Evolutionary conservation across 2,888 invertebrate species (phyloP).

Genomic region (Itoplectis maculator): DNA sequence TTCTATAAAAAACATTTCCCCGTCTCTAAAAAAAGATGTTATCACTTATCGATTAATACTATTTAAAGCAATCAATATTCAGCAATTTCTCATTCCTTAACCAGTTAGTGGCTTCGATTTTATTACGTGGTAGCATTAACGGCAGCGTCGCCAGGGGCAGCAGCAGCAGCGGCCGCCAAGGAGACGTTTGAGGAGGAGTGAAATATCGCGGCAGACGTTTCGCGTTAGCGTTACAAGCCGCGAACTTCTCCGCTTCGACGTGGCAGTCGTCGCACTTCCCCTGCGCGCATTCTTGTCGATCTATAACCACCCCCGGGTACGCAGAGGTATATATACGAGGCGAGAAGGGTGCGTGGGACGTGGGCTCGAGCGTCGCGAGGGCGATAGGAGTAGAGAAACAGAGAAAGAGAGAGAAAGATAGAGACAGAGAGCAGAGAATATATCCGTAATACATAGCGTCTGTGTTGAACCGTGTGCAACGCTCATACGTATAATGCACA

Average conservation of each 20-base stretch:
- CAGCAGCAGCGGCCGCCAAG: background rate
- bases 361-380: constrained; percentile 20
- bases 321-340: background rate
- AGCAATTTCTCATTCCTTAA: too few species aligned
- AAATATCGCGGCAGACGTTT: constrained; percentile 59
- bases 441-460: constrained; percentile 24
- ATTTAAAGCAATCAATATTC: too few species aligned
- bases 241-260: constrained; percentile 59
- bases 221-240: constrained; percentile 49
- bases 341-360: constrained; percentile 17
- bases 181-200: constrained; percentile 39
- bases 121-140: too few species aligned
- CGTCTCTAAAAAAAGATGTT: too few species aligned
- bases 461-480: constrained; percentile 11
- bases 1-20: too few species aligned
- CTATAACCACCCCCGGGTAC: constrained; percentile 46
- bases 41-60: too few species aligned
- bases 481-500: background rate
- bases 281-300: constrained; percentile 41
- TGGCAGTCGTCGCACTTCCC: constrained; percentile 30
- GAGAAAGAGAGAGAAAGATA: too few species aligned
- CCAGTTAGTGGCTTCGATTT: too few species aligned
- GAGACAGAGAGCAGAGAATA: too few species aligned
- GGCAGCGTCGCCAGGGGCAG: too few species aligned
- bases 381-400: too few species aligned